Conservation (phyloP, 2,113 vertebrate species). For the Cisticola juncidis region DNA sequence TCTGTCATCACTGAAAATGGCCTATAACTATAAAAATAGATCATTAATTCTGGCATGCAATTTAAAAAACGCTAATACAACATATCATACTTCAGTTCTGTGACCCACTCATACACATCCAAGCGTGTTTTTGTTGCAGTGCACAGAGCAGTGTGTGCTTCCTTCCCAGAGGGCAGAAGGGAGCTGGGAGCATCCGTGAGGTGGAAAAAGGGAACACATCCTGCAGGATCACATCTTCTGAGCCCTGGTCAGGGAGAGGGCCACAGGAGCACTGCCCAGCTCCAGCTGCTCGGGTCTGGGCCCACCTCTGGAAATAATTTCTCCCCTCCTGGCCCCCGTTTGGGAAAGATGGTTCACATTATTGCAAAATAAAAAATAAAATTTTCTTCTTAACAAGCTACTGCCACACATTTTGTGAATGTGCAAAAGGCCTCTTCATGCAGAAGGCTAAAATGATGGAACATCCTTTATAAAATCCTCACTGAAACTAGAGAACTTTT, state of each 20-base stretch:
- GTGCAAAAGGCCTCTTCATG: background rate
- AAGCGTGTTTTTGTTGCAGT: background rate
- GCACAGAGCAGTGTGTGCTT: background rate
- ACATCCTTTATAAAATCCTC: background rate
- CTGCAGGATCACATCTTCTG: background rate
- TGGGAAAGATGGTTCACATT: background rate
- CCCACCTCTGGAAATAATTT: background rate
- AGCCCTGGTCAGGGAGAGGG: background rate
- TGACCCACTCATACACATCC: background rate
- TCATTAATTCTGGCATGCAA: background rate
- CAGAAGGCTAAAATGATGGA: background rate
- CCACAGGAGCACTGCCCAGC: background rate
- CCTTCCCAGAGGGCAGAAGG: background rate
- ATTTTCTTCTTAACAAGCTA: background rate
- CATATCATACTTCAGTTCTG: background rate
- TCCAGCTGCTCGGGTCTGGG: background rate
- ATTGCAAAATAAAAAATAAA: background rate
- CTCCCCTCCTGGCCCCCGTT: background rate
- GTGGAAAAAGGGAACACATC: background rate
- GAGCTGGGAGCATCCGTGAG: background rate
- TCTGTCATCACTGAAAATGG: background rate
- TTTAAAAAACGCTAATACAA: background rate
- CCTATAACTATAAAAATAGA: background rate
- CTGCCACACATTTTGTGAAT: background rate
- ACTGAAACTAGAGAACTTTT: conserved; percentile 34